Conservation (phyloP, 2,888 invertebrate species). For the Drosophila paramelanica region DNA sequence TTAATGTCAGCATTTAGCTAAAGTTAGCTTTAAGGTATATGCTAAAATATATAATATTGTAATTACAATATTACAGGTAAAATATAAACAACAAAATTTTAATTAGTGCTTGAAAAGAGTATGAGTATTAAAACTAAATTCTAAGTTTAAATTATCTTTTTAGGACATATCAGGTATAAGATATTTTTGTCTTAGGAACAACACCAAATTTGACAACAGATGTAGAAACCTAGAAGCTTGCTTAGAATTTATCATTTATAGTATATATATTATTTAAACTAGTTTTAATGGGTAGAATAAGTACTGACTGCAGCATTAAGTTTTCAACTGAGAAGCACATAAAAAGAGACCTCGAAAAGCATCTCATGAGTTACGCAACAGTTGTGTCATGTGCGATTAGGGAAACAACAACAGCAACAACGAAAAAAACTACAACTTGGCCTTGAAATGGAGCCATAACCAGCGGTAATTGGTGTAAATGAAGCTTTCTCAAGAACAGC, state of each 20-base stretch:
- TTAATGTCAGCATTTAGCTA: background rate
- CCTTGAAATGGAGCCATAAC: conserved; percentile 33
- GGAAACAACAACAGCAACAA: background rate
- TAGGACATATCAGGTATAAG: too few species aligned
- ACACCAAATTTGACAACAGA: too few species aligned
- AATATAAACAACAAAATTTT: too few species aligned
- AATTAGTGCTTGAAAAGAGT: too few species aligned
- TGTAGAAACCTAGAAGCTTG: too few species aligned
- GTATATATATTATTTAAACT: background rate
- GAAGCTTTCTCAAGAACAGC: conserved; percentile 20
- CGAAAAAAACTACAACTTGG: background rate
- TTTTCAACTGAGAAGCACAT: background rate
- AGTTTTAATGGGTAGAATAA: background rate
- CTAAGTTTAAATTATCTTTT: too few species aligned
- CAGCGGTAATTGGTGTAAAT: conserved; percentile 24
- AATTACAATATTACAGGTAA: too few species aligned
- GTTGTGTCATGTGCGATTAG: conserved; percentile 21
- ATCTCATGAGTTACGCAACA: conserved; percentile 11
- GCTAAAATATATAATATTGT: too few species aligned
- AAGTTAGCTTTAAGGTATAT: background rate
- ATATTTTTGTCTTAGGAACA: too few species aligned
- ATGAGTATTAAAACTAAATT: too few species aligned
- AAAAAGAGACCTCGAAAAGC: conserved; percentile 11
- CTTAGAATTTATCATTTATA: too few species aligned
- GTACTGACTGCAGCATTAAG: background rate